A percentile compares a stretch with the other conserved stretches of the same genome.
Conservation (phyloP, 2,888 invertebrate species). For the Lordiphosa andalusiaca region DNA sequence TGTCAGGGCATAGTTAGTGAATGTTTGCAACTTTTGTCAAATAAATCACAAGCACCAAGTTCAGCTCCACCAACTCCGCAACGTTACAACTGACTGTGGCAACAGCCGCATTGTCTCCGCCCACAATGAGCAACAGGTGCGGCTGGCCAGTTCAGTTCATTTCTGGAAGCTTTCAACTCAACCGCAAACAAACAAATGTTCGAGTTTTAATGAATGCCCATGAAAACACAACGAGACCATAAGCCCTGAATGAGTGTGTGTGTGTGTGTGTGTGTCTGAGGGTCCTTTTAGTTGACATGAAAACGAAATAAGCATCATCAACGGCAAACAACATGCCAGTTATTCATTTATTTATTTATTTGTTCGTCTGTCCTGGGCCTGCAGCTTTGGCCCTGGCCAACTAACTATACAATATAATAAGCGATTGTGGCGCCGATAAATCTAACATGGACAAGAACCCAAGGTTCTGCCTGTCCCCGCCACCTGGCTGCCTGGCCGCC, state of each 20-base stretch:
- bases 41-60: conserved; percentile 28
- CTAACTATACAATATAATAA: conserved; percentile 39
- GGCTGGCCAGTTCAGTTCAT: conserved; percentile 16
- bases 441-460: conserved; percentile 32
- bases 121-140: conserved; percentile 57
- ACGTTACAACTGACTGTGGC: conserved; percentile 39
- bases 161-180: conserved; percentile 41
- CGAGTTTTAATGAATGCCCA: conserved; percentile 42
- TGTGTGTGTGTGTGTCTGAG: conserved; percentile 10
- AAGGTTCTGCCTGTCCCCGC: background rate
- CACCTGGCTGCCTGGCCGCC: background rate
- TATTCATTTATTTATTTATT: conserved; percentile 52
- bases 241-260: conserved; percentile 17
- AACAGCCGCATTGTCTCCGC: conserved; percentile 14
- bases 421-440: conserved; percentile 47
- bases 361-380: conserved; percentile 13
- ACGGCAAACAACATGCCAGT: conserved; percentile 42
- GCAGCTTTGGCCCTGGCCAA: conserved; percentile 36
- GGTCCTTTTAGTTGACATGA: conserved; percentile 51
- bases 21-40: background rate
- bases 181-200: conserved; percentile 21
- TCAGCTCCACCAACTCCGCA: conserved; percentile 3
- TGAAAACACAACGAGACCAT: conserved; percentile 42
- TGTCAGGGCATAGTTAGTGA: no score
- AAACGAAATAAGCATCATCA: conserved; percentile 54